Evolutionary conservation across 2,888 invertebrate species (phyloP), one percentile per base, ranked within the genome.

Genomic region (Notocelia uddmanniana): DNA sequence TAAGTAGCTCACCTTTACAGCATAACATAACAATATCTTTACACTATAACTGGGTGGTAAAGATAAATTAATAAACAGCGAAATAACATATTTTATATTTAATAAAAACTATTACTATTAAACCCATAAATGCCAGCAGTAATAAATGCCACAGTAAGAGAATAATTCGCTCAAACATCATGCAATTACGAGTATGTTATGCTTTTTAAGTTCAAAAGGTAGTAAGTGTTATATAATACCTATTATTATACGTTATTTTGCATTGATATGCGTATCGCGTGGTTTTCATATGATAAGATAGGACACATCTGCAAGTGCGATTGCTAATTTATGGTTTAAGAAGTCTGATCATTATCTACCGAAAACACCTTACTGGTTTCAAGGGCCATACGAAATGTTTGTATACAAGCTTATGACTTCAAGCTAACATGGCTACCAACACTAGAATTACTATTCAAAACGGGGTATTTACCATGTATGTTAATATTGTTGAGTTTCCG

Each of bases 121-220:
- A 57, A 62, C 37, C 45, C 41, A 23, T 52, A 54, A 60, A 69
- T 69, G 45, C 68, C 54, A 68, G 6, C n/a, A 13, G 8, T 45
- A 45, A 45, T 41, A 5, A 41, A 41, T 68, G 41, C 68, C 52
- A 58, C 19, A 0, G 10, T 8, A 3, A 57, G 21, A 13, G 26
- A 62, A 63, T 69, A 69, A 69, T 48, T 63, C 69, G 21, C 48
- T 69, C 73, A 74, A 19, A 73, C 69, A 76, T 77, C 76, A 74
- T 77, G 70, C 74, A 75, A 73, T 76, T 76, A 79, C 74, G 66
- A 71, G 54, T 18, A 31, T 31, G 34, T 48, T 55, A 45, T 34
- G 48, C 34, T 13, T n/a, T n/a, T 48, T 3, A 23, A 31, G 19
- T 19, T 0, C 1, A 6, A 31, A 63, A 62, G 15, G 31, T 18